These are phyloP conservation scores for Dicaeum eximium DNA, from an alignment of 2,113 vertebrate species.

Conservation along the genomic window DNA sequence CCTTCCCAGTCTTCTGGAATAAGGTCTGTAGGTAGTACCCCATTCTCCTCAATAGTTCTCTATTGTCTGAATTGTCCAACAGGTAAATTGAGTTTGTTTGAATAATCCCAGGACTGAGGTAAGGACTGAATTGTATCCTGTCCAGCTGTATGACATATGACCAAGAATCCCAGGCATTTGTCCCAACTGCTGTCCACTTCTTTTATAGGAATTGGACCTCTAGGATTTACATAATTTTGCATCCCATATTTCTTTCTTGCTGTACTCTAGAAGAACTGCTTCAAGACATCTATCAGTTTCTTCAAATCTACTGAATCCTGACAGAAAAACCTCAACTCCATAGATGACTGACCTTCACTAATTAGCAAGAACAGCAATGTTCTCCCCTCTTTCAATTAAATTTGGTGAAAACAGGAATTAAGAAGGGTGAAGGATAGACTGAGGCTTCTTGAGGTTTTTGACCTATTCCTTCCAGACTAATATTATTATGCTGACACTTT, in stretches of 20 bases:
- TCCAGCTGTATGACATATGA: neutral
- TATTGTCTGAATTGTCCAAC: neutral
- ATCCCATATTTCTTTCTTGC: neutral
- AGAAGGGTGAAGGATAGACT: slow-evolving; percentile 28
- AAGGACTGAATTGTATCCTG: neutral
- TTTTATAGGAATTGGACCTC: neutral
- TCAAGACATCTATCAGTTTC: neutral
- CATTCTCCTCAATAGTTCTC: neutral
- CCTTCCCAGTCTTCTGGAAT: neutral
- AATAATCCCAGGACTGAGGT: neutral
- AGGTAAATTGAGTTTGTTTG: neutral
- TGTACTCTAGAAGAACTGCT: neutral
- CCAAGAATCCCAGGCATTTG: neutral
- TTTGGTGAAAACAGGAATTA: slow-evolving; percentile 49
- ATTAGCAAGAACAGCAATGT: neutral
- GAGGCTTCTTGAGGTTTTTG: slow-evolving; percentile 49
- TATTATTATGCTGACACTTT: slow-evolving; percentile 35
- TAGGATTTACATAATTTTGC: neutral
- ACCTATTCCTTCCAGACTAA: slow-evolving; percentile 49
- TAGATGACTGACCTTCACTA: neutral
- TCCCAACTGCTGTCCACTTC: neutral
- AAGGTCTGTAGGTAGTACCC: neutral
- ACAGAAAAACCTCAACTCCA: neutral
- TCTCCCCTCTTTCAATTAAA: neutral
- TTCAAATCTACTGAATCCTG: neutral